Conservation (phyloP, 2,113 vertebrate genomes). For the Pseudois nayaur region DNA sequence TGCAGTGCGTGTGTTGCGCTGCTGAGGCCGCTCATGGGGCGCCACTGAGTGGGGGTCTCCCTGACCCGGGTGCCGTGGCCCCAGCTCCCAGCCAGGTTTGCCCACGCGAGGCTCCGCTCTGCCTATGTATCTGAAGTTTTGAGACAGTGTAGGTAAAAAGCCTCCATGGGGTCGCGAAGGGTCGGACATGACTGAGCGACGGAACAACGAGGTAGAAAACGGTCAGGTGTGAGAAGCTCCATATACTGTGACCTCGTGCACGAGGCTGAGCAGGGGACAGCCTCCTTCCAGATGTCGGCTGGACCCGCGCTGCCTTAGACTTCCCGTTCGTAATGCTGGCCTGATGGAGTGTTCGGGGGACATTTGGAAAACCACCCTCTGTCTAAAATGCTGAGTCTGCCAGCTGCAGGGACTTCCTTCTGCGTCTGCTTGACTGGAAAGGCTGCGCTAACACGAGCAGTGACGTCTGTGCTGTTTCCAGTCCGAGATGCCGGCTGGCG, state of each 20-base stretch:
- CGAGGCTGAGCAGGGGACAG: neutral
- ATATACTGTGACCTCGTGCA: accelerated
- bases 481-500: too few relatives aligned
- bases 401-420: neutral
- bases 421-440: neutral
- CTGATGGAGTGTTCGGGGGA: neutral
- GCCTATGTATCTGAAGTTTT: neutral
- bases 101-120: neutral
- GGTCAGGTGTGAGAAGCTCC: neutral
- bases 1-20: accelerated
- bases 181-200: neutral
- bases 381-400: neutral
- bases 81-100: neutral
- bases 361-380: neutral
- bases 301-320: neutral
- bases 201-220: neutral
- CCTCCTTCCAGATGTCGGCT: neutral
- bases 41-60: neutral
- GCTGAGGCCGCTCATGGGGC: accelerated
- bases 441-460: neutral
- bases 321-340: neutral
- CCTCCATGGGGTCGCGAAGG: neutral
- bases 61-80: too few relatives aligned
- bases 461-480: neutral
- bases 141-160: neutral